Conservation (phyloP, 2,797 vertebrate genomes). For the Leptoclinus maculatus region DNA sequence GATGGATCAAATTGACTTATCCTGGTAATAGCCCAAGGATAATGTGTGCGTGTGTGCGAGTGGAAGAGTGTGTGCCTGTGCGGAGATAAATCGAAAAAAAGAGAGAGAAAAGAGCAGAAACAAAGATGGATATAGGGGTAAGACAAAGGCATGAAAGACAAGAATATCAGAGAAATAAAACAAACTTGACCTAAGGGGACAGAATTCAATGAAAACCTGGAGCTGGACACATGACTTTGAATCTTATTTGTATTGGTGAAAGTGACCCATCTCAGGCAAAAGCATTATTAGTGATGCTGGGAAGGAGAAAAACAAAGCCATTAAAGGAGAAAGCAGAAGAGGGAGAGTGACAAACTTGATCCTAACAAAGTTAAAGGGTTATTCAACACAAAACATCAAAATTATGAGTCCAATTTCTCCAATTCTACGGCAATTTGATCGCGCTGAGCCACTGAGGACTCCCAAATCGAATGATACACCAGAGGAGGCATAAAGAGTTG, state of each 20-base stretch:
- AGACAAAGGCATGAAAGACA: constrained; percentile 78
- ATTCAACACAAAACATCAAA: constrained; percentile 78
- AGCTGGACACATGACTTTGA: constrained; percentile 94
- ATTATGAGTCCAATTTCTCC: constrained; percentile 83
- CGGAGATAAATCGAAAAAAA: constrained; percentile 35
- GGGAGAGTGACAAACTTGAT: constrained; percentile 79
- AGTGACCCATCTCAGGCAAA: constrained; percentile 89
- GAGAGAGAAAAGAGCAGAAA: constrained; percentile 59
- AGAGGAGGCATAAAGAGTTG: constrained; percentile 55
- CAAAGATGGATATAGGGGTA: constrained; percentile 73
- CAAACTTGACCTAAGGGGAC: constrained; percentile 91
- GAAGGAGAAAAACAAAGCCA: constrained; percentile 80
- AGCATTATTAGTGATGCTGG: constrained; percentile 85
- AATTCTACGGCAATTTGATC: constrained; percentile 73
- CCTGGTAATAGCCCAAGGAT: constrained; percentile 83
- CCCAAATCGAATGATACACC: constrained; percentile 74
- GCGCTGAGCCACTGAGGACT: constrained; percentile 58
- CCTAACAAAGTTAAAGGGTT: constrained; percentile 81
- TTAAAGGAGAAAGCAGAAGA: constrained; percentile 70
- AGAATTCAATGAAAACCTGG: constrained; percentile 91
- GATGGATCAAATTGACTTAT: constrained; percentile 85
- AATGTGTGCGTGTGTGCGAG: constrained; percentile 70
- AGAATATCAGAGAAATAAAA: constrained; percentile 89
- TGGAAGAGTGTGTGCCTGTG: constrained; percentile 48
- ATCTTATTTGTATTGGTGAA: constrained; percentile 98